Evolutionary conservation across 1,140 invertebrate genomes (phyloP).

Genomic region (Palaemon carinicauda): DNA sequence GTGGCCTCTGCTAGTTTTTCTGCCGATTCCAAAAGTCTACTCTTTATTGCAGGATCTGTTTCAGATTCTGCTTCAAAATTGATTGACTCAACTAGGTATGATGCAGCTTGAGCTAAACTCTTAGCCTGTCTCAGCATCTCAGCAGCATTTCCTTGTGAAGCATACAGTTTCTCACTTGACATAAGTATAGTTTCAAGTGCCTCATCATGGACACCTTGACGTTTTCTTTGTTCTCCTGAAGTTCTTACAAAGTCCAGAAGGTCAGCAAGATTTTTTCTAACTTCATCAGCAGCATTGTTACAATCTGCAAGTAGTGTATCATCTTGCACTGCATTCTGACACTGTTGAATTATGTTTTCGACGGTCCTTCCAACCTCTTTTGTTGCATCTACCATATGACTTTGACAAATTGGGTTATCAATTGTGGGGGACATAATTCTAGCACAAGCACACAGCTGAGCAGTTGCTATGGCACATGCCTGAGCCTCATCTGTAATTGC

Average conservation of each 20-base stretch:
- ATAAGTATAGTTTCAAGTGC: constrained; percentile 89
- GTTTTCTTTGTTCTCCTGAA: constrained; percentile 63
- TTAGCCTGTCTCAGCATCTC: constrained; percentile 96
- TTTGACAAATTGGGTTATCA: constrained; percentile 89
- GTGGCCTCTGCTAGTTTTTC: constrained; percentile 96
- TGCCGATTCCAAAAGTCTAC: constrained; percentile 87
- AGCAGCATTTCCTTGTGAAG: constrained; percentile 81
- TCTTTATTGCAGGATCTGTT: constrained; percentile 90
- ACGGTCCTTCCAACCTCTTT: constrained; percentile 92
- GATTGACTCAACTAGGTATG: constrained; percentile 90
- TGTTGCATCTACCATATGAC: constrained; percentile 91
- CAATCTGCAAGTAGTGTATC: constrained; percentile 79
- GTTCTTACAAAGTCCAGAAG: constrained; percentile 88
- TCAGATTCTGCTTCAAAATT: constrained; percentile 73
- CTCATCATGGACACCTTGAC: constrained; percentile 75
- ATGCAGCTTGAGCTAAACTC: constrained; percentile 76
- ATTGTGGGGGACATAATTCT: constrained; percentile 82
- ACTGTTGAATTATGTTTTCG: constrained; percentile 86
- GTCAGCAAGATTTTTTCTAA: constrained; percentile 88
- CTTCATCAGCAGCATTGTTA: constrained; percentile 83
- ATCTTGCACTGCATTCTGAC: constrained; percentile 77
- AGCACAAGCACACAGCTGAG: constrained; percentile 96
- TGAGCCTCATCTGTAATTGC: constrained; percentile 93
- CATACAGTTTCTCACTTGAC: constrained; percentile 87
- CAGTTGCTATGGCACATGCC: constrained; percentile 95